These are phyloP conservation scores for Chanos chanos DNA, from an alignment of 2,797 vertebrate genomes.

Conservation along the genomic window DNA sequence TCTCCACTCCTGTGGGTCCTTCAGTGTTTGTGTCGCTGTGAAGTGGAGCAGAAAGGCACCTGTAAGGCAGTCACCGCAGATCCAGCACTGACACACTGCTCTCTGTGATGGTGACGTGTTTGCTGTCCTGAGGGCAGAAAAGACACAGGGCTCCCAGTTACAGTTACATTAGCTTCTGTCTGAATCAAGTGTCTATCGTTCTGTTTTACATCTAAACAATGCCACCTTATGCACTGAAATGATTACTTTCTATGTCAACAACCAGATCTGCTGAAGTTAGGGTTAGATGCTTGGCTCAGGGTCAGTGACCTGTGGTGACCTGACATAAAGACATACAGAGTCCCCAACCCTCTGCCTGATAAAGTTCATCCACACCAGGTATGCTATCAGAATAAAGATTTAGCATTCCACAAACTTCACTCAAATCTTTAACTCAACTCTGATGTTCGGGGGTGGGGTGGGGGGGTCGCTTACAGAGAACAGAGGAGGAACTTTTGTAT, in stretches of 20 bases:
- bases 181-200: no score
- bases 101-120: slow-evolving; percentile 75
- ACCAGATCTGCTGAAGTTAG: no score
- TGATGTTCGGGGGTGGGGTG: not conserved
- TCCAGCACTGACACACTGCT: slow-evolving; percentile 81
- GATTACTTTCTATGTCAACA: no score
- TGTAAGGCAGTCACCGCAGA: slow-evolving; percentile 71
- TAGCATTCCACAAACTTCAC: not conserved
- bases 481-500: slow-evolving; percentile 87
- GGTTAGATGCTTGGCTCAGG: no score
- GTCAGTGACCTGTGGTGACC: no score
- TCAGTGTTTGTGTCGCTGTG: no score
- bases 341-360: no score
- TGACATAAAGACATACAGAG: no score
- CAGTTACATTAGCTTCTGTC: no score
- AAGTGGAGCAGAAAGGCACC: not conserved
- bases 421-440: not conserved
- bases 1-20: no score
- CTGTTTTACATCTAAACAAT: no score
- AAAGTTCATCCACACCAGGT: not conserved
- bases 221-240: no score
- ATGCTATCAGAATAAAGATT: not conserved
- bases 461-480: slow-evolving; percentile 77
- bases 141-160: not conserved
- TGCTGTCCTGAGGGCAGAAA: slow-evolving; percentile 71